phyloP scores from a whole-genome alignment of 1,140 invertebrate species.

The Cotesia vestalis region DNA sequence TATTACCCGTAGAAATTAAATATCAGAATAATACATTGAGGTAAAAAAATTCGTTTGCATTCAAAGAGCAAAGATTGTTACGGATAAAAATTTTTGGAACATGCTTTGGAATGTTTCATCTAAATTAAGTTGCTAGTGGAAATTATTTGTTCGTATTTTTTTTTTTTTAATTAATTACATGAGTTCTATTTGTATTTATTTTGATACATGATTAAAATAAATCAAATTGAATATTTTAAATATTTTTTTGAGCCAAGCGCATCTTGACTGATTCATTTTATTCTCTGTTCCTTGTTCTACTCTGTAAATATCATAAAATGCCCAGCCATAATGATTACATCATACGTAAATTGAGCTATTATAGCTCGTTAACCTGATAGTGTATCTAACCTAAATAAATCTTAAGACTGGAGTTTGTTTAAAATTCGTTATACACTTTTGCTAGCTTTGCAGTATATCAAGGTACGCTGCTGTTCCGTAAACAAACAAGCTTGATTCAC shows the following conservation, averaged over 20 bases:
- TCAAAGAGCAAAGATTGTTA: no score
- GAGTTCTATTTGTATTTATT: no score
- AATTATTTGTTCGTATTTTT: not conserved
- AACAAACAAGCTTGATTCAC: no score
- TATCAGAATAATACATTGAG: no score
- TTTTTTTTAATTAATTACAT: no score
- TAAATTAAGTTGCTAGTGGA: not conserved
- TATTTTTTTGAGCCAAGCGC: no score
- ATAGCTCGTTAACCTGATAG: conserved; percentile 47
- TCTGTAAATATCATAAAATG: not conserved
- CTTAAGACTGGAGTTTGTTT: conserved; percentile 54
- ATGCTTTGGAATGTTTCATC: not conserved
- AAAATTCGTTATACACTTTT: conserved; percentile 44
- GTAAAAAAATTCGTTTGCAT: no score
- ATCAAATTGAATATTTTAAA: no score
- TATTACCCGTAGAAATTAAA: no score
- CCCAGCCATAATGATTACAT: not conserved
- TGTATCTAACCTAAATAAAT: conserved; percentile 52
- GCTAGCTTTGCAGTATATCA: not conserved
- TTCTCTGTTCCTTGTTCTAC: no score
- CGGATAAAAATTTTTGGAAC: not conserved
- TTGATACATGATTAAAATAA: no score
- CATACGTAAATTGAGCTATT: conserved; percentile 17
- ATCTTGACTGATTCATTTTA: no score
- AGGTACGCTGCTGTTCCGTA: not conserved